Evolutionary conservation across 2,888 invertebrate genomes (phyloP).

Genomic region (Drosophila histrio): DNA sequence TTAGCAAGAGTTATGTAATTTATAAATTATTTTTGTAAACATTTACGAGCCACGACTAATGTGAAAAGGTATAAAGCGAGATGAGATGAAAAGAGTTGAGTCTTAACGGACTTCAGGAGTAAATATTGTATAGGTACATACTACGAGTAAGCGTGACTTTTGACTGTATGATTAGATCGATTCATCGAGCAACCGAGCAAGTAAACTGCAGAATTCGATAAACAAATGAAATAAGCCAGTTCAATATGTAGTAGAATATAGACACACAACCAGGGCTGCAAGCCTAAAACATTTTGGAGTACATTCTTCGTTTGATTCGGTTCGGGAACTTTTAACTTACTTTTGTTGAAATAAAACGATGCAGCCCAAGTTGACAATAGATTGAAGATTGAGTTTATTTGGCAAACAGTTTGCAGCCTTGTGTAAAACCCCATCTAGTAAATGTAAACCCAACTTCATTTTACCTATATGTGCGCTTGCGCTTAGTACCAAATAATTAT

Average conservation of each 20-base stretch:
- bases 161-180: slow-evolving; percentile 31
- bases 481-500: slow-evolving; percentile 13
- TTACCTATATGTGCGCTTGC: background rate
- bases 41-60: slow-evolving; percentile 65
- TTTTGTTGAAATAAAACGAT: background rate
- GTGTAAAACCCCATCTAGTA: background rate
- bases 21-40: slow-evolving; percentile 78
- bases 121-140: slow-evolving; percentile 32
- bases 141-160: slow-evolving; percentile 23
- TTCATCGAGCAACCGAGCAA: background rate
- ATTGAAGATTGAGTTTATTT: background rate
- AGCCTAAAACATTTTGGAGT: background rate
- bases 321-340: background rate
- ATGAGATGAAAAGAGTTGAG: background rate
- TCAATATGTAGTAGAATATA: slow-evolving; percentile 16
- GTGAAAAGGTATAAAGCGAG: slow-evolving; percentile 23
- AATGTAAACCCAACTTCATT: background rate
- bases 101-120: slow-evolving; percentile 14
- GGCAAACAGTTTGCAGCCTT: background rate
- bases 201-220: slow-evolving; percentile 7
- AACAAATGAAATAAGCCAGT: slow-evolving; percentile 1
- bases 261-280: background rate
- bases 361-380: background rate
- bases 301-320: background rate
- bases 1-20: slow-evolving; percentile 71